Conservation (phyloP, 2,113 vertebrate species). For the Plectropomus leopardus region DNA sequence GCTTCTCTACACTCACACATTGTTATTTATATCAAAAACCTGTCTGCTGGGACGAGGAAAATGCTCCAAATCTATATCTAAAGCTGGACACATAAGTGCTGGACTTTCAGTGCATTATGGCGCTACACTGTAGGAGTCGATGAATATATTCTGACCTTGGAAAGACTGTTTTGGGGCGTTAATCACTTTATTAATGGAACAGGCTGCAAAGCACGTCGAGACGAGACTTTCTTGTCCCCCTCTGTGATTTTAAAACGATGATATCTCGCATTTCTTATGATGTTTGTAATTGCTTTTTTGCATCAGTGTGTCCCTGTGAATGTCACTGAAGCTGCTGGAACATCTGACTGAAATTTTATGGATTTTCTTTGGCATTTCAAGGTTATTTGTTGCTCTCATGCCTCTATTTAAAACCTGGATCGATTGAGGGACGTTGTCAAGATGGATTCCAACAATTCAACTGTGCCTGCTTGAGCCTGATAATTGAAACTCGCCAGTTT, state of each 20-base stretch:
- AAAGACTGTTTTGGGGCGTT: conserved; percentile 33
- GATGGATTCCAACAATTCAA: not conserved
- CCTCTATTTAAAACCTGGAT: not conserved
- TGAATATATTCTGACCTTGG: conserved; percentile 58
- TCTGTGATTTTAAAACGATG: conserved; percentile 48
- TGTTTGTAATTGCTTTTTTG: conserved; percentile 67
- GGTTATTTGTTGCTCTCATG: conserved; percentile 17
- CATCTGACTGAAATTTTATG: not conserved
- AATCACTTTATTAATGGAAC: conserved; percentile 46
- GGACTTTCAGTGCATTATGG: conserved; percentile 23
- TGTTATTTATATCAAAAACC: conserved; percentile 49
- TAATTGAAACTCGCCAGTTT: too few relatives aligned
- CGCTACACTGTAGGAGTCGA: conserved; percentile 1
- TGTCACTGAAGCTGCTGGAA: conserved; percentile 35
- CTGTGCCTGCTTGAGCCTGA: too few relatives aligned
- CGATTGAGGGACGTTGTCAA: not conserved
- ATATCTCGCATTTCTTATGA: conserved; percentile 62
- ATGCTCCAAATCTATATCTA: not conserved
- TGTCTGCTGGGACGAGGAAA: conserved; percentile 10
- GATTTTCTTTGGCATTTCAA: conserved; percentile 30
- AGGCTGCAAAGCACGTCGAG: conserved; percentile 25
- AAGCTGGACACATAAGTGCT: not conserved
- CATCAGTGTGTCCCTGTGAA: conserved; percentile 37
- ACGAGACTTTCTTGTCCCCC: conserved; percentile 31
- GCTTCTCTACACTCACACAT: conserved; percentile 23